Evolutionary conservation across 2,113 vertebrate species (phyloP).

Genomic region (Struthio camelus): DNA sequence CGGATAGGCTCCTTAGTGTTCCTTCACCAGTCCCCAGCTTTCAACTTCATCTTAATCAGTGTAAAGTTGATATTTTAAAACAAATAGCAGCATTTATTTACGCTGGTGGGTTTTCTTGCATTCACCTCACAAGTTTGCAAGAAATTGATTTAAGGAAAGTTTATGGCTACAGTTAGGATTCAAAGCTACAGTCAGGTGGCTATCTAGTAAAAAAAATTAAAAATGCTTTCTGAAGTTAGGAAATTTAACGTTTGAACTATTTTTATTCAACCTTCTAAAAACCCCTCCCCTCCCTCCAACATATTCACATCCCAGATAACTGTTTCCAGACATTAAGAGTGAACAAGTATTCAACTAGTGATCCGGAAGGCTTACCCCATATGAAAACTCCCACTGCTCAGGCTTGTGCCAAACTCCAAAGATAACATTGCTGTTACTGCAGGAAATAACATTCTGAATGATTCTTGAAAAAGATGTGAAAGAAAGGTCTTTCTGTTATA

Average conservation of each 20-base stretch:
- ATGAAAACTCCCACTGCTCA: not conserved
- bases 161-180: not conserved
- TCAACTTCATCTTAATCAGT: not conserved
- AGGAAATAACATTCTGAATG: not conserved
- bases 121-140: not conserved
- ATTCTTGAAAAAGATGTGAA: not conserved
- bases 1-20: not conserved
- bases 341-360: not conserved
- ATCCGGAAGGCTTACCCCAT: slow-evolving; percentile 31
- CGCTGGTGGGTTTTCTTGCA: not conserved
- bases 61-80: not conserved
- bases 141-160: not conserved
- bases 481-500: not conserved
- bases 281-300: not conserved
- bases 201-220: not conserved
- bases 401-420: not conserved
- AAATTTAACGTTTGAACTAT: not conserved
- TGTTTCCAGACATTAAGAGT: slow-evolving; percentile 9
- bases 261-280: not conserved
- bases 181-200: not conserved
- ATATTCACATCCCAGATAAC: not conserved
- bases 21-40: not conserved
- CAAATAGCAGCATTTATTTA: not conserved
- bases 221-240: not conserved
- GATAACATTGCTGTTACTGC: not conserved